Evolutionary conservation across 2,113 vertebrate species (phyloP).

Genomic region (Oreochromis tanganicae): DNA sequence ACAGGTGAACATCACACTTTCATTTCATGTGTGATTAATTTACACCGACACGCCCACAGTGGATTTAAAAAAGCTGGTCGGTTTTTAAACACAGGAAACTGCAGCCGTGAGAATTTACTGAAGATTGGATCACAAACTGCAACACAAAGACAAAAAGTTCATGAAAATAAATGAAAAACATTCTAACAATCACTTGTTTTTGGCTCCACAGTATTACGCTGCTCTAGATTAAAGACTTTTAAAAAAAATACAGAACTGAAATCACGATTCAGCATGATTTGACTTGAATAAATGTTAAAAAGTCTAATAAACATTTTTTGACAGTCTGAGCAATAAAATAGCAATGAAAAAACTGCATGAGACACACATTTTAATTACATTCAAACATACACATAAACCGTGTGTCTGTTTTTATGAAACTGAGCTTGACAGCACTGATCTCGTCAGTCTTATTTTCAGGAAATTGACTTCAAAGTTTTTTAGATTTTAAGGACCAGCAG

Average conservation of each 20-base stretch:
- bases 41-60: not conserved
- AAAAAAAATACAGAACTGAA: rapidly evolving
- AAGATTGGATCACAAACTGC: too few relatives aligned
- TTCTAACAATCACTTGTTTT: not conserved
- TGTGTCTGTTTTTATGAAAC: not conserved
- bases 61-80: not conserved
- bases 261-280: not conserved
- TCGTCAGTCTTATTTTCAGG: not conserved
- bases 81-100: not conserved
- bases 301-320: not conserved
- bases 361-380: not conserved
- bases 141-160: not conserved
- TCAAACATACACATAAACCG: not conserved
- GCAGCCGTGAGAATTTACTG: too few relatives aligned
- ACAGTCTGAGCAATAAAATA: not conserved
- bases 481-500: not conserved
- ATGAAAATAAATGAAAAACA: not conserved
- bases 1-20: not conserved
- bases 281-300: not conserved
- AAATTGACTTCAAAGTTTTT: not conserved
- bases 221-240: not conserved
- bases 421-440: not conserved
- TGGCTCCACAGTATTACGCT: not conserved
- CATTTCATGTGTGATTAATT: not conserved
- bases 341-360: not conserved